These are phyloP conservation scores for Lepus townsendii DNA, from an alignment of 2,797 vertebrate genomes.

Conservation along the genomic window DNA sequence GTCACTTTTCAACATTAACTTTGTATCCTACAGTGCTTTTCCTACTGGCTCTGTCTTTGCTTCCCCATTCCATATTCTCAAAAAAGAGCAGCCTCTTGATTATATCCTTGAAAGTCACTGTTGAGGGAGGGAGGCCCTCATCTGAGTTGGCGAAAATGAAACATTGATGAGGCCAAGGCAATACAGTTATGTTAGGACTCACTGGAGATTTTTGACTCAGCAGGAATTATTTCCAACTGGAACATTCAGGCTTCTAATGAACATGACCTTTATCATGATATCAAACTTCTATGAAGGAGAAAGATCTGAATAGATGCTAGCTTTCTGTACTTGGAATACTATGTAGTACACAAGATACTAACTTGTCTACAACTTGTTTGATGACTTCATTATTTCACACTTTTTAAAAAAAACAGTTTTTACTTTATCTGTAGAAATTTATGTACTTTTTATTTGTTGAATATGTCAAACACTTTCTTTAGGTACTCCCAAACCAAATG, in stretches of 20 bases:
- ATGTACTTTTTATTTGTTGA: constrained; percentile 73
- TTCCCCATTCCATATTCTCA: background rate
- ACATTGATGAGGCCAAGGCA: constrained; percentile 52
- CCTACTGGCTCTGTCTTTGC: background rate
- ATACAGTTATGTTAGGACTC: constrained; percentile 60
- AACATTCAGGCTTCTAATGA: constrained; percentile 69
- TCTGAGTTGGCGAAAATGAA: constrained; percentile 52
- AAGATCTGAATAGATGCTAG: constrained; percentile 82
- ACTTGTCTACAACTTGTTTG: constrained; percentile 81
- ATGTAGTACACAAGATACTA: constrained; percentile 65
- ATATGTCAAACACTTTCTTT: constrained; percentile 47
- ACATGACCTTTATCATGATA: constrained; percentile 44
- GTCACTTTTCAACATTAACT: constrained; percentile 50
- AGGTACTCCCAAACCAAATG: constrained; percentile 69
- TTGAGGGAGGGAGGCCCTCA: background rate
- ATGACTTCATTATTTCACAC: constrained; percentile 80
- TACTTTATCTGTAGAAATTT: constrained; percentile 77
- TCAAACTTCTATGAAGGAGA: constrained; percentile 63
- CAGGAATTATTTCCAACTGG: constrained; percentile 64
- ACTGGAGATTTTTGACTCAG: constrained; percentile 67
- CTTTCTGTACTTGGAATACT: constrained; percentile 71
- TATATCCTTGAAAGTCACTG: constrained; percentile 64
- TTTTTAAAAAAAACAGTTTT: constrained; percentile 64
- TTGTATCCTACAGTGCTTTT: constrained; percentile 13
- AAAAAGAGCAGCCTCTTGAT: constrained; percentile 14